Evolutionary conservation across 1,140 invertebrate genomes (phyloP).

Genomic region (Heliothis virescens): DNA sequence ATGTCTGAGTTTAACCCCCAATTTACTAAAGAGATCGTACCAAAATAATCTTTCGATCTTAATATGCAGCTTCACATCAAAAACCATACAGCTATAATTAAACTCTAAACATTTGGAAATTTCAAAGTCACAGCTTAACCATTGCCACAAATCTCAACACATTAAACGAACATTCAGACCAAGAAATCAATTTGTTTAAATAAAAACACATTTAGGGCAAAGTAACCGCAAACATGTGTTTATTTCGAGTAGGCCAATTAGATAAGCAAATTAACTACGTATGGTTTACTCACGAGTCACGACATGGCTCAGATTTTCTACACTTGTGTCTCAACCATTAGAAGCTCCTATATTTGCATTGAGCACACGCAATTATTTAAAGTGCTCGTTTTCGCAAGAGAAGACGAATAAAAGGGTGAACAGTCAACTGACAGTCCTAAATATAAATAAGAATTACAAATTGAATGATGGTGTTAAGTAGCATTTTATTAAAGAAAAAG

Average conservation of each 20-base stretch:
- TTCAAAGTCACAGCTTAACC: not conserved
- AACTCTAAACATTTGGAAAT: not conserved
- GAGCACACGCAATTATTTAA: not conserved
- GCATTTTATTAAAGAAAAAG: not conserved
- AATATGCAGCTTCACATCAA: not conserved
- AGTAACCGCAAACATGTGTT: slow-evolving; percentile 28
- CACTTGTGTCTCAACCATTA: not conserved
- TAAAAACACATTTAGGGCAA: slow-evolving; percentile 33
- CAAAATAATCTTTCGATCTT: too few relatives aligned
- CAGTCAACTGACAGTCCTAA: too few relatives aligned
- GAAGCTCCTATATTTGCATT: not conserved
- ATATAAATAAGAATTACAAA: too few relatives aligned
- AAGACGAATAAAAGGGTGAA: too few relatives aligned
- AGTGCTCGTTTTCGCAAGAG: too few relatives aligned
- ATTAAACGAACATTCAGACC: slow-evolving; percentile 37
- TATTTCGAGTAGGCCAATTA: slow-evolving; percentile 41
- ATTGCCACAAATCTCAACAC: not conserved
- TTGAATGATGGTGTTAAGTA: too few relatives aligned
- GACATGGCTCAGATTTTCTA: slow-evolving; percentile 12
- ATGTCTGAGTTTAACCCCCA: too few relatives aligned
- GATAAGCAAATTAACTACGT: slow-evolving; percentile 10
- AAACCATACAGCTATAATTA: not conserved
- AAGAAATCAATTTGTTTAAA: slow-evolving; percentile 29
- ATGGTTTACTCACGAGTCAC: slow-evolving; percentile 9
- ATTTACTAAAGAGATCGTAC: too few relatives aligned